Percentiles rank a stretch among this genome's conserved stretches.
phyloP scores from a whole-genome alignment of 2,113 vertebrate genomes.

The Mesoclemmys tuberculata region DNA sequence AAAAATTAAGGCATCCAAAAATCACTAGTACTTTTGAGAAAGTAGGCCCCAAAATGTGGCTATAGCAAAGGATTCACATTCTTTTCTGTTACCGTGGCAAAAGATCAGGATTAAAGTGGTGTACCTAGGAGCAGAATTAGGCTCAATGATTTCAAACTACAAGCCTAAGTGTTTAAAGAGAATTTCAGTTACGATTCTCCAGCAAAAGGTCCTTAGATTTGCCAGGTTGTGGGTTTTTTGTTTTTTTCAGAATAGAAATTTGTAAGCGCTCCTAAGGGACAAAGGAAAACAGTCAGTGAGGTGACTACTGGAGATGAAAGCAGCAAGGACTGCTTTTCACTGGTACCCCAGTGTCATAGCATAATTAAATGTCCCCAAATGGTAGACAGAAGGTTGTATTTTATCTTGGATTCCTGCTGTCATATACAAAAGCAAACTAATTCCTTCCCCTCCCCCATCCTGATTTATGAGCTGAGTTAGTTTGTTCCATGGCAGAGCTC shows the following conservation, averaged over 20 bases:
- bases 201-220: background rate
- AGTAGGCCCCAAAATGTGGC: background rate
- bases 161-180: background rate
- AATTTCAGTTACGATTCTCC: background rate
- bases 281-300: background rate
- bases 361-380: rapidly evolving
- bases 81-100: background rate
- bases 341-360: rapidly evolving
- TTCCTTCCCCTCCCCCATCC: conserved; percentile 33
- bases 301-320: background rate
- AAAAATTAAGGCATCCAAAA: background rate
- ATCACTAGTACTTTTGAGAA: background rate
- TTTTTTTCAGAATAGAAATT: background rate
- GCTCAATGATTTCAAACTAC: background rate
- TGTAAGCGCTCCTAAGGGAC: background rate
- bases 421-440: background rate
- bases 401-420: background rate
- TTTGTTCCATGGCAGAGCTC: background rate
- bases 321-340: background rate
- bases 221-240: background rate
- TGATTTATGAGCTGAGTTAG: background rate
- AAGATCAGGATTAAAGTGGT: background rate
- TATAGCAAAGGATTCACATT: background rate
- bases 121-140: background rate
- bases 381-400: background rate